phyloP scores from a whole-genome alignment of 1,140 invertebrate species.

The Conopomorpha cramerella region DNA sequence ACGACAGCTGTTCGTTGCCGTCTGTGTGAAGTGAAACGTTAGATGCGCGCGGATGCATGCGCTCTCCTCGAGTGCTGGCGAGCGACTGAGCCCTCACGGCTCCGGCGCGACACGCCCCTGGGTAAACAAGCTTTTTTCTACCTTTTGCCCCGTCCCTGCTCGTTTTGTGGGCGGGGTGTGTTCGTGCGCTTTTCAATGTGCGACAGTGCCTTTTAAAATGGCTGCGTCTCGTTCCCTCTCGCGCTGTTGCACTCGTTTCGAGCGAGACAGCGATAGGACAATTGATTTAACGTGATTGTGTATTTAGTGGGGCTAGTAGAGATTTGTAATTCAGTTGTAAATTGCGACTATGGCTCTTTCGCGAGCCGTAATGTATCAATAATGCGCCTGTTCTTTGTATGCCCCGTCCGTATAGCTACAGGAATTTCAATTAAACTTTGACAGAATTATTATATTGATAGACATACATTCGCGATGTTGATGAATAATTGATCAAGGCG shows the following conservation, averaged over 20 bases:
- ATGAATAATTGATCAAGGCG: slow-evolving; percentile 31
- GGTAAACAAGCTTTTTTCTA: slow-evolving; percentile 40
- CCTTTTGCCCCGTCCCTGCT: slow-evolving; percentile 22
- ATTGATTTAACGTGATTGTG: slow-evolving; percentile 52
- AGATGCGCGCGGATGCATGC: slow-evolving; percentile 10
- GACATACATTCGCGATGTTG: slow-evolving; percentile 30
- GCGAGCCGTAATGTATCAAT: slow-evolving; percentile 50
- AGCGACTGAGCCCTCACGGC: slow-evolving; percentile 24
- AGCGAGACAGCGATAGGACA: slow-evolving; percentile 18
- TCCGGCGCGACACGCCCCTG: slow-evolving; percentile 29
- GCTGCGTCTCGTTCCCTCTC: slow-evolving; percentile 12
- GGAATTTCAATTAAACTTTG: slow-evolving; percentile 56
- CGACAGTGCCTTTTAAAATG: slow-evolving; percentile 12
- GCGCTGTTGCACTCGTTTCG: not conserved
- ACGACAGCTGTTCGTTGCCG: slow-evolving; percentile 19
- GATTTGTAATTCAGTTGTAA: slow-evolving; percentile 57
- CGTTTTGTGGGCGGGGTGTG: slow-evolving; percentile 28
- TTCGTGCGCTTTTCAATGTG: slow-evolving; percentile 18
- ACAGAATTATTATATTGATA: slow-evolving; percentile 58
- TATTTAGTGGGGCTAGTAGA: slow-evolving; percentile 42
- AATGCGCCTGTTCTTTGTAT: slow-evolving; percentile 34
- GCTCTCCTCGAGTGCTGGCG: slow-evolving; percentile 28
- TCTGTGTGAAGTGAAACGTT: slow-evolving; percentile 36
- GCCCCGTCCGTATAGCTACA: slow-evolving; percentile 17
- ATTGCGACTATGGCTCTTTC: slow-evolving; percentile 44